Evolutionary conservation across 2,113 vertebrate genomes (phyloP), one percentile per base, ranked within the genome.

Genomic region (Lates calcarifer): DNA sequence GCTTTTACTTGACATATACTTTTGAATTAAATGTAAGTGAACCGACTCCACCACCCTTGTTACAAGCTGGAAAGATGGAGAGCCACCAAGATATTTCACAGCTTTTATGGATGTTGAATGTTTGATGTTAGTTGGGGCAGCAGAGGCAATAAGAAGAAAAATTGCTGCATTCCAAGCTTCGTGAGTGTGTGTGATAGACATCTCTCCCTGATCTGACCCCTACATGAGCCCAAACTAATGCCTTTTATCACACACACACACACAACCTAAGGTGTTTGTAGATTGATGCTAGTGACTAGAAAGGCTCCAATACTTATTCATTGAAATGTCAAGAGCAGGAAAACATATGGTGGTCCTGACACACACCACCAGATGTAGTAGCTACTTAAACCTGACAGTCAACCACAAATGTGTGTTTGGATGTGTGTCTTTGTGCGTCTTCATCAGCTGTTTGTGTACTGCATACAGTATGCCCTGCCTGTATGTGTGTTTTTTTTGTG

Each of bases 321-420:
- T 53, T 74, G 78, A 84, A 86, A 82, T 77, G 77, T 79, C 78
- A 55, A 53, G 73, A 74, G 35, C 18, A 31, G 69, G 60, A 28
- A 74, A 78, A 89, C 60, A 57, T 57, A 74, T 72, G 49, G 37
- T 68, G 26, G 49, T 67, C 57, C 47, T 13, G 15, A 70, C 72
- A 65, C 47, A 24, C 55, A 24, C 47, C 49, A 24, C 57, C 17
- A 41, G 24, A 68, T 63, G 26, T 20, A 77, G 41, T 8, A 47
- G 41, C n/a, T 55, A n/a, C 75, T 76, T 68, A 74, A 47, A 75
- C 28, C 55, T 64, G 49, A 35, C 77, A 64, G 60, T 45, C 61
- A 37, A n/a, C 10, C 15, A 4, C 55, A 68, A 28, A 51, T 49
- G 49, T 31, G 33, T 47, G 37, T 79, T 24, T 66, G 37, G 37